Percentiles rank a stretch among this genome's conserved stretches.
Conservation (phyloP, 2,113 vertebrate species). For the Pseudopipra pipra region DNA sequence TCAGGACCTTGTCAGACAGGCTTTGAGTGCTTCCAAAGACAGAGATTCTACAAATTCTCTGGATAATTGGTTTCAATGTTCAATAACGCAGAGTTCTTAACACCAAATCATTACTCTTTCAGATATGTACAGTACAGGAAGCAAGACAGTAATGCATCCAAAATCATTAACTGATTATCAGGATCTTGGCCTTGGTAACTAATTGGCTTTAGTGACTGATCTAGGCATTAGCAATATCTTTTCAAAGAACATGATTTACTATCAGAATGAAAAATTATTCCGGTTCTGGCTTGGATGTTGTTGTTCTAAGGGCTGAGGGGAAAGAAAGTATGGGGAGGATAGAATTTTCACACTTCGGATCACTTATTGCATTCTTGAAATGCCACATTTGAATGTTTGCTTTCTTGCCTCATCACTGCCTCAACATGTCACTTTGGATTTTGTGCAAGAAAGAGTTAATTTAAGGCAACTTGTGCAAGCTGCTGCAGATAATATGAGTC, state of each 20-base stretch:
- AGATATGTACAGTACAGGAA: background rate
- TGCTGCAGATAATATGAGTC: background rate
- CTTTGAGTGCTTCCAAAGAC: background rate
- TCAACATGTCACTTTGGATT: background rate
- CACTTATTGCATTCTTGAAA: background rate
- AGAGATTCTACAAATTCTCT: background rate
- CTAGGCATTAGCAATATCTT: background rate
- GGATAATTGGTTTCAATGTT: background rate
- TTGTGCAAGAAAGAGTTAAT: slow-evolving; percentile 34
- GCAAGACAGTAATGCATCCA: background rate
- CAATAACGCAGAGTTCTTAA: background rate
- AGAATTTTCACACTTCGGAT: background rate
- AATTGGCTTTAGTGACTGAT: background rate
- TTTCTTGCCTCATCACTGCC: background rate
- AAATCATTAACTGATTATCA: background rate
- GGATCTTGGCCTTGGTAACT: background rate
- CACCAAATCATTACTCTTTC: background rate
- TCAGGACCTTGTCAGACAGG: background rate
- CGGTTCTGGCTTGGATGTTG: background rate
- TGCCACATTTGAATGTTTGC: background rate
- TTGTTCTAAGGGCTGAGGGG: background rate
- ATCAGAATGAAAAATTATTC: background rate
- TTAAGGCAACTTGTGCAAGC: background rate
- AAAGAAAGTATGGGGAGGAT: background rate
- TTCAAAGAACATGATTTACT: background rate